Base-by-base conservation (phyloP, 2,113 vertebrate genomes). In the Syngnathus typhle region DNA sequence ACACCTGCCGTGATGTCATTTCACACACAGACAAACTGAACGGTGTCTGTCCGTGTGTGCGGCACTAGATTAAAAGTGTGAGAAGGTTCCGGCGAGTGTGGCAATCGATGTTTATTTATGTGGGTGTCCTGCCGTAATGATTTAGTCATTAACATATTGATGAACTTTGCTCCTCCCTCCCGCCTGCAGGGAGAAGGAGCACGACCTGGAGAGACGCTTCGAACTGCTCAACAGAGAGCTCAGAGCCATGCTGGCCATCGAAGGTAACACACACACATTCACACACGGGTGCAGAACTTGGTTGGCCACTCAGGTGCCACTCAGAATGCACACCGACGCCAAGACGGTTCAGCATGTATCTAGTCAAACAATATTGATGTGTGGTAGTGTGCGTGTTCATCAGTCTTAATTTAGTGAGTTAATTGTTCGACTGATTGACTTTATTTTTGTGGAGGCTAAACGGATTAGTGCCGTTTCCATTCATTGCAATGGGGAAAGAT, bases 61-160 rank as follows among this genome's bases (percentile, higher is more conserved):
- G 87, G 92, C 92, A 98, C 95, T 98, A 92, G 96, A 96, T 99
- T 98, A 97, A 94, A 85, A 90, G 90, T 88, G 87, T 87, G 92
- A 82, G 94, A 93, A 95, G 93, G 92, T 93, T 65, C 88, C 78
- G 89, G 76, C 64, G 75, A 96, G 92, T 93, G 80, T 88, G 89
- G 67, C 91, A 95, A 98, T 98, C 96, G 83, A 96, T 98, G 91
- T 91, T 92, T 93, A 89, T 93, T 97, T 58, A 58, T 58, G 94
- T 93, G 93, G 94, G 92, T 92, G 94, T 92, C 93, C 95, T 91
- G 92, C 93, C 94, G 2, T 98, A 98, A 98, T 98, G 96, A 98
- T 99, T 98, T 95, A 94, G 93, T 95, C 91, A 99, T 99, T 98
- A 98, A 93, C 95, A 96, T 98, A 98, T 99, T 97, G 96, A 98